A percentile compares a stretch with the other conserved stretches of the same genome.
Evolutionary conservation across 2,113 vertebrate genomes (phyloP).

Genomic region (Xiphias gladius): DNA sequence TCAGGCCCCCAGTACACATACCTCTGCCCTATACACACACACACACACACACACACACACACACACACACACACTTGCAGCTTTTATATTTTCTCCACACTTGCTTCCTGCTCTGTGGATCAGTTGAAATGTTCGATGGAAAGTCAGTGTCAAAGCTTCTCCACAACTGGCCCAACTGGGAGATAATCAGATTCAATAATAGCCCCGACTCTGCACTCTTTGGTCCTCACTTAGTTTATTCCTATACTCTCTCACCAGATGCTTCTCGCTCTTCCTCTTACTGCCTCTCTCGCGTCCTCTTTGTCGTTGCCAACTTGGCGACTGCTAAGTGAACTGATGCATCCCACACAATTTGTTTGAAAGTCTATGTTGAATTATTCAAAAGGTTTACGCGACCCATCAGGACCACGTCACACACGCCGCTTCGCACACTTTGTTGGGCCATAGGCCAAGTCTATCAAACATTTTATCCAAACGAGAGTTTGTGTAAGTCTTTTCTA

Average conservation of each 20-base stretch:
- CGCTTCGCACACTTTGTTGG: neutral
- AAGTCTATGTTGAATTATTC: slow-evolving; percentile 52
- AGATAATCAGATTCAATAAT: slow-evolving; percentile 70
- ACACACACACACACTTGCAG: slow-evolving; percentile 9
- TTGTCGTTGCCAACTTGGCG: slow-evolving; percentile 34
- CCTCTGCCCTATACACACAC: neutral
- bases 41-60: neutral
- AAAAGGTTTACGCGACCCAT: slow-evolving; percentile 19
- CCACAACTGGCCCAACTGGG: slow-evolving; percentile 18
- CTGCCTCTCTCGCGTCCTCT: slow-evolving; percentile 4
- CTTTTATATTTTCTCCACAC: neutral
- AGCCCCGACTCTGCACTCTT: slow-evolving; percentile 63
- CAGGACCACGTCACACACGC: slow-evolving; percentile 13
- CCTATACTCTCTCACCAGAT: slow-evolving; percentile 23
- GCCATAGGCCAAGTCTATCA: neutral
- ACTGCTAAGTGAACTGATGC: slow-evolving; percentile 32
- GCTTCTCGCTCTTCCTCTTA: neutral
- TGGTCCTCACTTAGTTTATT: slow-evolving; percentile 16
- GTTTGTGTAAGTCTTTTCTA: neutral
- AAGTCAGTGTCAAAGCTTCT: slow-evolving; percentile 52
- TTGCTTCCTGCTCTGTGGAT: slow-evolving; percentile 23
- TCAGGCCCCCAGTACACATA: neutral
- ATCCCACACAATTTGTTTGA: slow-evolving; percentile 27
- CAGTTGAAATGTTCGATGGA: slow-evolving; percentile 31
- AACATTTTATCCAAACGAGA: neutral